A percentile compares a stretch with the other conserved stretches of the same genome.
phyloP scores from a whole-genome alignment of 2,113 vertebrate species.

The Ageneiosus marmoratus region DNA sequence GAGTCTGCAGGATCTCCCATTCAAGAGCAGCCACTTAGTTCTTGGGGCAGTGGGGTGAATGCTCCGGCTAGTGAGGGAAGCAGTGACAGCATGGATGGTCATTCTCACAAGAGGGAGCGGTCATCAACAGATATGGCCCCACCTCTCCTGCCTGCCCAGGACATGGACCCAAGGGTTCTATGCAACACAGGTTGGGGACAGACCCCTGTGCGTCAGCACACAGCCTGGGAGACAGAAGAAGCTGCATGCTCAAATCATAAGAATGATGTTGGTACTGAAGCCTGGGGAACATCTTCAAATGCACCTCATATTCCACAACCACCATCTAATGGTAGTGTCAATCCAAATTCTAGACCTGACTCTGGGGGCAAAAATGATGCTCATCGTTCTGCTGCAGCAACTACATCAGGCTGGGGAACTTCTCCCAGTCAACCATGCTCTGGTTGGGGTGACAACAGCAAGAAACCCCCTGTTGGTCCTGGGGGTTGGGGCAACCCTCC shows the following conservation, averaged over 20 bases:
- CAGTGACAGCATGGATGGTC: conserved; percentile 82
- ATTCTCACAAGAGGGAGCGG: conserved; percentile 70
- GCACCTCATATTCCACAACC: conserved; percentile 53
- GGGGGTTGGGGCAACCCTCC: conserved; percentile 83
- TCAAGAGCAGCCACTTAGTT: conserved; percentile 72
- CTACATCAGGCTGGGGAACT: conserved; percentile 89
- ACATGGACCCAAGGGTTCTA: conserved; percentile 93
- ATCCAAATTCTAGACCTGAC: conserved; percentile 73
- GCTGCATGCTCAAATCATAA: conserved; percentile 83
- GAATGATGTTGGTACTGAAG: conserved; percentile 85
- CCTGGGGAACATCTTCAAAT: conserved; percentile 83
- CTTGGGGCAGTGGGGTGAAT: conserved; percentile 84
- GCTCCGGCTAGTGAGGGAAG: conserved; percentile 85
- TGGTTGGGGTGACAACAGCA: conserved; percentile 82
- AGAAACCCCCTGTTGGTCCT: conserved; percentile 81
- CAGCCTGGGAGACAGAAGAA: conserved; percentile 92
- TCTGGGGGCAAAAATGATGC: conserved; percentile 85
- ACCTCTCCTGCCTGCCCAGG: conserved; percentile 83
- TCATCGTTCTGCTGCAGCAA: conserved; percentile 83
- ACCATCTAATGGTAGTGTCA: conserved; percentile 59
- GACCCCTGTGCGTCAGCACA: conserved; percentile 96
- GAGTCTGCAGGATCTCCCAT: conserved; percentile 72
- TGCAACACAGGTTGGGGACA: conserved; percentile 98
- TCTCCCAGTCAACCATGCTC: conserved; percentile 66
- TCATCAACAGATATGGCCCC: conserved; percentile 68